Evolutionary conservation across 2,797 vertebrate genomes (phyloP).

Genomic region (Craterocephalus amniculus): DNA sequence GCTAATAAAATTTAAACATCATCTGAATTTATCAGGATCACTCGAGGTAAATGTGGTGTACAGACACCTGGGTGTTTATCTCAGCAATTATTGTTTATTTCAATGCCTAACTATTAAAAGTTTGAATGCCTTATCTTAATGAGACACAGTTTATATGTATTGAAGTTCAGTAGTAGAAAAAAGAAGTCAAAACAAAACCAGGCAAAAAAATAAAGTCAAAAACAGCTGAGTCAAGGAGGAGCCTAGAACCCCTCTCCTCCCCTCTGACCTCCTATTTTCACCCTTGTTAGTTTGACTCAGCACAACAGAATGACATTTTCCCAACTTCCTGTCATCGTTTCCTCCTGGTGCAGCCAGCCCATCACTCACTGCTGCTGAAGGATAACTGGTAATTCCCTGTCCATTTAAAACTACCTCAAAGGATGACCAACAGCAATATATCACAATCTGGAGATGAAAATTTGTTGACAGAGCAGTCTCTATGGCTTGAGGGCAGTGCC

Average conservation of each 20-base stretch:
- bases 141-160: too few relatives aligned
- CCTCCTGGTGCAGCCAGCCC: background rate
- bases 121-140: too few relatives aligned
- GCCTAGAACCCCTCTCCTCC: background rate
- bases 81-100: background rate
- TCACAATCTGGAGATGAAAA: background rate
- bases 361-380: conserved; percentile 1
- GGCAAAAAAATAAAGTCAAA: background rate
- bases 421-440: background rate
- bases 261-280: background rate
- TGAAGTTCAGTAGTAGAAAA: background rate
- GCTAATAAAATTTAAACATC: conserved; percentile 39
- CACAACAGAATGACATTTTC: background rate
- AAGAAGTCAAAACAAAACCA: background rate
- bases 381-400: background rate
- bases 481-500: background rate
- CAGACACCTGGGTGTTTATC: background rate
- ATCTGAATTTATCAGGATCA: conserved; percentile 16
- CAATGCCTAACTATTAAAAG: background rate
- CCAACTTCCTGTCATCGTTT: background rate
- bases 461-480: background rate
- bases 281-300: background rate
- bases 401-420: background rate
- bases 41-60: background rate
- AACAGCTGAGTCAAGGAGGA: background rate